A percentile compares a stretch with the other conserved stretches of the same genome.
Conservation (phyloP, 1,140 invertebrate genomes). For the Apis florea region DNA sequence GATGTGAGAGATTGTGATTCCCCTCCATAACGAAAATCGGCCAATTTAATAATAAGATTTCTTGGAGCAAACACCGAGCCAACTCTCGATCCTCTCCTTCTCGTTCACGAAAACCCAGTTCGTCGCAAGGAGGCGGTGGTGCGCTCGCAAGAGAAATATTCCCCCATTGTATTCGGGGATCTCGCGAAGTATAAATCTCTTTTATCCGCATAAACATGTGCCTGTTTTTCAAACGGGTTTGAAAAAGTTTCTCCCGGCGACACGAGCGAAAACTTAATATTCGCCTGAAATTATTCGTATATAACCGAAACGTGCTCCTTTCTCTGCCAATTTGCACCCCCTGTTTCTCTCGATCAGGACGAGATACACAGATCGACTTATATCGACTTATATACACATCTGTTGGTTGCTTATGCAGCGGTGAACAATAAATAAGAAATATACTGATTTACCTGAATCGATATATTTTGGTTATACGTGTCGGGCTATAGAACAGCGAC, state of each 20-base stretch:
- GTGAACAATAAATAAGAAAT: no score
- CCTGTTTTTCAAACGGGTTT: constrained; percentile 1
- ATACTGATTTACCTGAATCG: no score
- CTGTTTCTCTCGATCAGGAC: neutral
- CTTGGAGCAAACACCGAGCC: neutral
- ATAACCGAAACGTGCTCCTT: neutral
- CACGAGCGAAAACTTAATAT: neutral
- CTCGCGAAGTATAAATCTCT: constrained; percentile 59
- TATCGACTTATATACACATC: no score
- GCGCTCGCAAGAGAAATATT: constrained; percentile 42
- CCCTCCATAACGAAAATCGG: no score
- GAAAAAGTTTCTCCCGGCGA: constrained; percentile 2
- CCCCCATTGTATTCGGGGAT: constrained; percentile 51
- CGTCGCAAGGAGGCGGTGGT: neutral
- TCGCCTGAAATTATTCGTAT: neutral
- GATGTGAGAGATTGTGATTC: no score
- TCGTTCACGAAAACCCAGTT: neutral
- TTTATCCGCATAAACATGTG: constrained; percentile 58
- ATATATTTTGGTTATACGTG: no score
- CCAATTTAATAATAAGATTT: neutral
- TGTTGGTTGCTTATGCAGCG: no score
- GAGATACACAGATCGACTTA: no score
- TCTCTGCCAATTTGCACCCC: neutral
- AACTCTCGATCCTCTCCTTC: neutral
- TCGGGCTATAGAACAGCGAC: no score